Conservation (phyloP, 1,140 invertebrate species). For the Scaptodrosophila lebanonensis region DNA sequence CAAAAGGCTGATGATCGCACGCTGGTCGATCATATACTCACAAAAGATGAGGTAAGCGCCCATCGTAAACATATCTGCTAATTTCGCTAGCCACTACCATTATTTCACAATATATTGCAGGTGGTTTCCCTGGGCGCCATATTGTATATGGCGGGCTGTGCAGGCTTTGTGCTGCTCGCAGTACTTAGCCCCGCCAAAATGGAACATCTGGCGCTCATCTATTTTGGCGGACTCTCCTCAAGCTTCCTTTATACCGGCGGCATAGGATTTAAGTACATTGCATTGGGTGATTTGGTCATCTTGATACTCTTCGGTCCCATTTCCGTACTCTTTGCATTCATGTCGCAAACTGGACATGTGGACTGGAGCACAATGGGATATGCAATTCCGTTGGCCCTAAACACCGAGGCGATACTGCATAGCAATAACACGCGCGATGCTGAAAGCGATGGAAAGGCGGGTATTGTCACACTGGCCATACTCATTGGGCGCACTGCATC, state of each 20-base stretch:
- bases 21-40: constrained; percentile 91
- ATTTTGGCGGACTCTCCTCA: constrained; percentile 97
- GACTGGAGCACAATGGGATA: constrained; percentile 93
- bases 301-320: constrained; percentile 96
- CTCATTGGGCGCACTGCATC: constrained; percentile 94
- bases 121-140: constrained; percentile 91
- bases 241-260: constrained; percentile 95
- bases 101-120: constrained; percentile 40
- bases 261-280: constrained; percentile 96
- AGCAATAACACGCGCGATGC: constrained; percentile 96
- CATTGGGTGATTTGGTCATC: constrained; percentile 92
- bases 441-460: constrained; percentile 89
- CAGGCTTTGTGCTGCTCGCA: constrained; percentile 90
- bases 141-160: constrained; percentile 90
- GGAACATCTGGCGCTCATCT: constrained; percentile 95
- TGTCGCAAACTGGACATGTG: constrained; percentile 92
- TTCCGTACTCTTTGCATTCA: constrained; percentile 95
- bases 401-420: constrained; percentile 96
- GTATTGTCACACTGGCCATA: constrained; percentile 95
- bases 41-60: constrained; percentile 75
- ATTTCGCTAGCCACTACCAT: neutral
- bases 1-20: constrained; percentile 95
- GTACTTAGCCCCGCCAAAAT: constrained; percentile 91
- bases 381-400: constrained; percentile 94
- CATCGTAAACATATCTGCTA: neutral